Base-by-base conservation (phyloP, 2,113 vertebrate genomes). In the Otus sunia region DNA sequence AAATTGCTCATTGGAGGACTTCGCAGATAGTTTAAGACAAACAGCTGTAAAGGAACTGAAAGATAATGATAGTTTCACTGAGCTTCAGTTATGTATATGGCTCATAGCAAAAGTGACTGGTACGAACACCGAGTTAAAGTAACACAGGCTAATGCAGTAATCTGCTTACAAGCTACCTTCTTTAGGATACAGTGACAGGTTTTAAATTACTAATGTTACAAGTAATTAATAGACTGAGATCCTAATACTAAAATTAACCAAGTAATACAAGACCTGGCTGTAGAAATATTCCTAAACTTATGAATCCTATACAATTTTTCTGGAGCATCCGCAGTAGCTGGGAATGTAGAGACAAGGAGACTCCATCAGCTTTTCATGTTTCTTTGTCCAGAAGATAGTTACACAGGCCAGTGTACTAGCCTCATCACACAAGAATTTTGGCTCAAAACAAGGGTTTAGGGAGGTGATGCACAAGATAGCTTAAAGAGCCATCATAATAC, bases 131-230 rank as follows among this genome's bases (percentile, higher is more conserved):
- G 12, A 39, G 8, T 56, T 86, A 32, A 86, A 84, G 63, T 50
- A 60, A 58, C 12, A 11, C 0, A 0, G n/a, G 30, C 43, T 56
- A 72, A 73, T 2, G 27, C 30, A 76, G 49, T 25, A 43, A 88
- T 9, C 36, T 34, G 20, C 32, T 80, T n/a, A 50, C 53, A 64
- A 94, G 23, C 23, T 75, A 69, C 25, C 29, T 79, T 60, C 45
- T 49, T 81, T 26, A 74, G 60, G 41, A 58, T 27, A 67, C 10
- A 55, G 8, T 30, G 7, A 34, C 15, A 69, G 11, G 10, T 73
- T 85, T 74, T 36, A 45, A 80, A 60, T 39, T 4, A 78, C 10
- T 12, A 55, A 29, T 20, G 8, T 36, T 27, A 67, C 6, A 23
- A 92, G 7, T 29, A 88, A 68, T 30, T n/a, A 71, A 55, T 20